Percentiles rank a stretch among this genome's conserved stretches.
These are phyloP conservation scores for Corydoras maculifer DNA, from an alignment of 2,113 vertebrate species.

Conservation along the genomic window DNA sequence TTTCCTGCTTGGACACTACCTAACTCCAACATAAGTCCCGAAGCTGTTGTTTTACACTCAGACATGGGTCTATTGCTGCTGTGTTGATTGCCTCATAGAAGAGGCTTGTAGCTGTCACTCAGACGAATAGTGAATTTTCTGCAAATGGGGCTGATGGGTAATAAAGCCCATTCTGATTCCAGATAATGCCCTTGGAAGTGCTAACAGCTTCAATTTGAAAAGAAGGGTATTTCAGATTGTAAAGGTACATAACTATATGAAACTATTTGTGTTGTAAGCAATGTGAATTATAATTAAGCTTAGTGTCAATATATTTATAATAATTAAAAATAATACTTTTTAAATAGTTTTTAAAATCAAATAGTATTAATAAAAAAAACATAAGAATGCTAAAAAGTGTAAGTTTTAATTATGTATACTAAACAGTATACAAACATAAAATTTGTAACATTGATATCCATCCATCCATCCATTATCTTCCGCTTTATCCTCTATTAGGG, in stretches of 20 bases:
- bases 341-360: neutral
- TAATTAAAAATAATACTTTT: too few relatives aligned
- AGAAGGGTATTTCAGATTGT: neutral
- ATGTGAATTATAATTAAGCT: neutral
- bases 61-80: conserved; percentile 32
- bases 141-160: conserved; percentile 48
- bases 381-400: too few relatives aligned
- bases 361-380: too few relatives aligned
- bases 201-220: conserved; percentile 10
- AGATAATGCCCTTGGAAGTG: conserved; percentile 57
- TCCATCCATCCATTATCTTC: too few relatives aligned
- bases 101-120: conserved; percentile 57
- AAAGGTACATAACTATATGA: neutral
- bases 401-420: too few relatives aligned
- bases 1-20: neutral
- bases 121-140: conserved; percentile 54
- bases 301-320: neutral
- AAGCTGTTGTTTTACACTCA: conserved; percentile 14
- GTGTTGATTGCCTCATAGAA: conserved; percentile 51
- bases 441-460: too few relatives aligned
- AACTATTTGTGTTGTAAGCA: too few relatives aligned
- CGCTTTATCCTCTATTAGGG: too few relatives aligned
- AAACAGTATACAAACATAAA: too few relatives aligned
- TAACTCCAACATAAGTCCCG: neutral
- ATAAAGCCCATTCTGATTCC: conserved; percentile 45